These are phyloP conservation scores for Gastracanthus pulcherrimus DNA, from an alignment of 2,888 invertebrate genomes.

Conservation along the genomic window DNA sequence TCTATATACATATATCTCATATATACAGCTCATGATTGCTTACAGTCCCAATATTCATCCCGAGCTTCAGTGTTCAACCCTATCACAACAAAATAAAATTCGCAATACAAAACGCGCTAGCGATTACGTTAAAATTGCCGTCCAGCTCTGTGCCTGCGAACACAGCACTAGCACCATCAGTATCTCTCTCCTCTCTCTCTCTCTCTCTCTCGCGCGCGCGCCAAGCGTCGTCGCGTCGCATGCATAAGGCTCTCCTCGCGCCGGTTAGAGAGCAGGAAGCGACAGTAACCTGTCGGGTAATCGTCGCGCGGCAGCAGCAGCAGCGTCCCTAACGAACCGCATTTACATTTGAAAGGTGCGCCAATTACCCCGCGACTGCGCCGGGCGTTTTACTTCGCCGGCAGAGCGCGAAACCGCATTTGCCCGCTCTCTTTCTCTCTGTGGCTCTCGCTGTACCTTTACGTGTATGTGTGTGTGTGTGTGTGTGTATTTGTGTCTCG, in stretches of 20 bases:
- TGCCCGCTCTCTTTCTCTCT: conserved; percentile 11
- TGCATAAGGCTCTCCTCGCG: conserved; percentile 20
- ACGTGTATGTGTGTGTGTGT: neutral
- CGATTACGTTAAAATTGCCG: neutral
- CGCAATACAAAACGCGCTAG: no score
- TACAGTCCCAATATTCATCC: no score
- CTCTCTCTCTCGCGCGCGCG: no score
- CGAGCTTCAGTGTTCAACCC: no score
- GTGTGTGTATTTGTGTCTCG: neutral
- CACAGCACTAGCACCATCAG: no score
- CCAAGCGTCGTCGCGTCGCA: conserved; percentile 18
- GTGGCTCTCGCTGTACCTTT: neutral
- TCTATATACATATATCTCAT: no score
- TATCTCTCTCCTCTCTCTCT: no score
- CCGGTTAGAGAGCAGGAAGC: conserved; percentile 34
- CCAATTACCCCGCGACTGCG: conserved; percentile 68
- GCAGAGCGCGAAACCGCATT: conserved; percentile 57
- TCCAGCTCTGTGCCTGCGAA: no score
- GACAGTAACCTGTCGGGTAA: conserved; percentile 62
- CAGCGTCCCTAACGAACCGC: conserved; percentile 71
- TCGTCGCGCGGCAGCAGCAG: conserved; percentile 55
- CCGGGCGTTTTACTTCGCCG: conserved; percentile 69
- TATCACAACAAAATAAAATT: no score
- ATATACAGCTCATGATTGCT: no score
- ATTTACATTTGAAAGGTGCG: conserved; percentile 74